phyloP scores from a whole-genome alignment of 2,888 invertebrate species.

The Eurois occulta region DNA sequence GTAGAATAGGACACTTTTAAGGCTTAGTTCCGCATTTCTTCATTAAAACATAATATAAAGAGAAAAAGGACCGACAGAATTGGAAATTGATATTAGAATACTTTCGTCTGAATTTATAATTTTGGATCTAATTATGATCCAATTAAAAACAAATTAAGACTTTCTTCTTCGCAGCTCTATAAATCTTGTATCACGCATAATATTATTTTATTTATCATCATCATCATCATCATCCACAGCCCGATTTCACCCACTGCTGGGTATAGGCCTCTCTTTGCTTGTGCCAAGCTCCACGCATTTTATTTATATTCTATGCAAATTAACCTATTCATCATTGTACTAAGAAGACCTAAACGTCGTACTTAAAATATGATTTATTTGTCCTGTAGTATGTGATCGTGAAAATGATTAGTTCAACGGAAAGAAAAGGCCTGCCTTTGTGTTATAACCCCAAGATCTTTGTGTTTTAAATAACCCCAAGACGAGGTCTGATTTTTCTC shows the following conservation, averaged over 20 bases:
- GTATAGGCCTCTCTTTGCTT: no score
- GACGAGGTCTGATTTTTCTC: not conserved
- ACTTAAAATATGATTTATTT: not conserved
- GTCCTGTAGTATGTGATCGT: not conserved
- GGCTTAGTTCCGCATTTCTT: not conserved
- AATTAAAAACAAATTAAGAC: conserved; percentile 54
- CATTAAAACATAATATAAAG: not conserved
- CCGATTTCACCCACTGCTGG: no score
- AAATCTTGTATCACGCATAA: conserved; percentile 37
- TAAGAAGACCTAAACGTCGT: not conserved
- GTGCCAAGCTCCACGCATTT: no score
- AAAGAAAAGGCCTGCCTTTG: no score
- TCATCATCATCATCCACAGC: no score
- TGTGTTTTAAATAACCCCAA: no score
- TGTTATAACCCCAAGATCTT: no score
- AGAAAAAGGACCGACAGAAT: not conserved
- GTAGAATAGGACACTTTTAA: not conserved
- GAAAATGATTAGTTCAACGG: no score
- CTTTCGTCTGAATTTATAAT: conserved; percentile 35
- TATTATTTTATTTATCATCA: conserved; percentile 18
- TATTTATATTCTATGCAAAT: conserved; percentile 26
- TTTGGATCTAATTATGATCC: conserved; percentile 31
- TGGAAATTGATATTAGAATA: conserved; percentile 11
- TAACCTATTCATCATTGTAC: conserved; percentile 2
- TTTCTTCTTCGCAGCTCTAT: conserved; percentile 45